phyloP scores from a whole-genome alignment of 2,888 invertebrate species.

The Nasonia oneida region DNA sequence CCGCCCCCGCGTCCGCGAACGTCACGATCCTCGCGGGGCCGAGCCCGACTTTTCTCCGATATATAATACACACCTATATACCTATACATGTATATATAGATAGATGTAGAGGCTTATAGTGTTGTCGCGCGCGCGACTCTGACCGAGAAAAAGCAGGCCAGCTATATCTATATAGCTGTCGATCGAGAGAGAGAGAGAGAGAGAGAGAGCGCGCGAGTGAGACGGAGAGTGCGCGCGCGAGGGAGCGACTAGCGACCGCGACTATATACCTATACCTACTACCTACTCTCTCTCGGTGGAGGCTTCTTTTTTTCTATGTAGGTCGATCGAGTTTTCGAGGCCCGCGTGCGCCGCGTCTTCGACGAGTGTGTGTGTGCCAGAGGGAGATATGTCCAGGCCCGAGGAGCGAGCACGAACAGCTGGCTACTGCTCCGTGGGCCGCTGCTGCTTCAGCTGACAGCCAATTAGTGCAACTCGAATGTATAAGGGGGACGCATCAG shows the following conservation, averaged over 20 bases:
- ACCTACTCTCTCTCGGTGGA: not conserved
- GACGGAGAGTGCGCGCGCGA: conserved; percentile 7
- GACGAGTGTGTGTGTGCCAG: not conserved
- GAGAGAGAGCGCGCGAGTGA: conserved; percentile 13
- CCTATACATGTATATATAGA: not conserved
- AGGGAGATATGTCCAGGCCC: not conserved
- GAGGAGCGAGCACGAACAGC: conserved; percentile 65
- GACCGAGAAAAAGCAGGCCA: conserved; percentile 20
- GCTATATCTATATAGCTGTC: conserved; percentile 2
- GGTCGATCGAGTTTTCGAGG: conserved; percentile 32
- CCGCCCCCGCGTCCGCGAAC: not conserved
- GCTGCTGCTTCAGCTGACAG: conserved; percentile 66
- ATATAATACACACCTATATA: not conserved
- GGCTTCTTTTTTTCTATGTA: conserved; percentile 43
- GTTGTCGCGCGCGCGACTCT: not conserved
- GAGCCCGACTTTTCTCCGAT: not conserved
- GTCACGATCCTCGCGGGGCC: not conserved
- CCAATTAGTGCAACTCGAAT: conserved; percentile 58
- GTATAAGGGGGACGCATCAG: not conserved
- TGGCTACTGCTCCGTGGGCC: conserved; percentile 63
- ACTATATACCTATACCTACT: not conserved
- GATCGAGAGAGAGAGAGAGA: conserved; percentile 34
- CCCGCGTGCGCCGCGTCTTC: conserved; percentile 24
- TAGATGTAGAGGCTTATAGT: not conserved
- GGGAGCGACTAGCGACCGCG: conserved; percentile 27